Conservation (phyloP, 2,113 vertebrate genomes). For the Ascaphus truei region DNA sequence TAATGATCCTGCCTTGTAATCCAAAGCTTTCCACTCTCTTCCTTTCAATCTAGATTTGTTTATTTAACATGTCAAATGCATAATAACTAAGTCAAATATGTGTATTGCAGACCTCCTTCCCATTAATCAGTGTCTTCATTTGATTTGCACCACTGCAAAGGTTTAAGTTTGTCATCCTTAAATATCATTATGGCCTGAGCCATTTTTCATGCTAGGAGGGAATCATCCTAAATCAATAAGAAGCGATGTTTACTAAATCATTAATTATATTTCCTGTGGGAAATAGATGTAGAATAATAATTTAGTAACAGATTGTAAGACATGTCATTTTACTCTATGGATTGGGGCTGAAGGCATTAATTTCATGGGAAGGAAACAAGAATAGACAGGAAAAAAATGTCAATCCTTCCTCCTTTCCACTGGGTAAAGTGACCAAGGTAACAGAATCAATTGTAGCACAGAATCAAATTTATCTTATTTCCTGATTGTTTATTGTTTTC, state of each 20-base stretch:
- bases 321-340: slow-evolving; percentile 37
- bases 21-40: not conserved
- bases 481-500: too few species aligned
- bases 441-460: too few species aligned
- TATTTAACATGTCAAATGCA: slow-evolving; percentile 10
- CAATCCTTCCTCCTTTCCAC: too few species aligned
- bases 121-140: slow-evolving; percentile 30
- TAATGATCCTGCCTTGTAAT: slow-evolving; percentile 19
- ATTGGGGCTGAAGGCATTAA: not conserved
- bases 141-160: slow-evolving; percentile 37
- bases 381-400: not conserved
- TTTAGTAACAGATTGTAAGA: slow-evolving; percentile 48
- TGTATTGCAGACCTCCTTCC: slow-evolving; percentile 4
- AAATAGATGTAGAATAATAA: slow-evolving; percentile 42
- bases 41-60: not conserved
- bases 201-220: slow-evolving; percentile 45
- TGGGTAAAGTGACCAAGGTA: too few species aligned
- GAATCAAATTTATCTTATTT: too few species aligned
- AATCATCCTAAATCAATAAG: slow-evolving; percentile 45
- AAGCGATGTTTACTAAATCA: slow-evolving; percentile 52
- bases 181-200: slow-evolving; percentile 29
- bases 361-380: not conserved
- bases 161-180: slow-evolving; percentile 38
- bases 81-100: slow-evolving; percentile 5
- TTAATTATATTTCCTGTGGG: slow-evolving; percentile 51